A percentile compares a stretch with the other conserved stretches of the same genome.
phyloP scores from a whole-genome alignment of 1,140 invertebrate species.

The Latrodectus geometricus region DNA sequence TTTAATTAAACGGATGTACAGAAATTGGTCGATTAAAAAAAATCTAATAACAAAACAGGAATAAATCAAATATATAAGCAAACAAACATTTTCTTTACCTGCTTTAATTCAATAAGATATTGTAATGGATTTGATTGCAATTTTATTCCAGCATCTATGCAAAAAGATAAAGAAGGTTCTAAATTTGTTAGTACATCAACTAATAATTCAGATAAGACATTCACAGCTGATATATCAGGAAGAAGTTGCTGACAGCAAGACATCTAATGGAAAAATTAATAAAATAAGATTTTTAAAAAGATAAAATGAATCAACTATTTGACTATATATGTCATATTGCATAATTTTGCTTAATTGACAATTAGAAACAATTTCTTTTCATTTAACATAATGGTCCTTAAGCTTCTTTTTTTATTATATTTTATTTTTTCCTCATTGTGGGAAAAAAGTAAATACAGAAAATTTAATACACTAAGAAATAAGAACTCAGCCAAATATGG shows the following conservation, averaged over 20 bases:
- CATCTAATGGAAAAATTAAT: too few species aligned
- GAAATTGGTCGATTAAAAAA: too few species aligned
- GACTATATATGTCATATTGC: too few species aligned
- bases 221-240: constrained; percentile 70
- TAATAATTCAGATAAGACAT: constrained; percentile 75
- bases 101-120: constrained; percentile 76
- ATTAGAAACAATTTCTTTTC: not conserved
- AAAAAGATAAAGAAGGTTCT: constrained; percentile 74
- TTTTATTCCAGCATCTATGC: constrained; percentile 76
- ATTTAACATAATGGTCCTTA: not conserved
- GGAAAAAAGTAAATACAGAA: too few species aligned
- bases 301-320: not conserved
- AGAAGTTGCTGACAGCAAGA: constrained; percentile 83
- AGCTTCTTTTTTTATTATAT: not conserved
- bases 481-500: too few species aligned
- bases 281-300: too few species aligned
- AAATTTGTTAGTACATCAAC: constrained; percentile 74
- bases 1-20: too few species aligned
- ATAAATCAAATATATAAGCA: too few species aligned
- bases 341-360: not conserved
- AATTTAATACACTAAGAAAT: too few species aligned
- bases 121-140: constrained; percentile 75
- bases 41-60: too few species aligned
- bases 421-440: too few species aligned
- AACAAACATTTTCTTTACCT: constrained; percentile 67